phyloP scores from a whole-genome alignment of 2,113 vertebrate genomes.

The Calidris pygmaea region DNA sequence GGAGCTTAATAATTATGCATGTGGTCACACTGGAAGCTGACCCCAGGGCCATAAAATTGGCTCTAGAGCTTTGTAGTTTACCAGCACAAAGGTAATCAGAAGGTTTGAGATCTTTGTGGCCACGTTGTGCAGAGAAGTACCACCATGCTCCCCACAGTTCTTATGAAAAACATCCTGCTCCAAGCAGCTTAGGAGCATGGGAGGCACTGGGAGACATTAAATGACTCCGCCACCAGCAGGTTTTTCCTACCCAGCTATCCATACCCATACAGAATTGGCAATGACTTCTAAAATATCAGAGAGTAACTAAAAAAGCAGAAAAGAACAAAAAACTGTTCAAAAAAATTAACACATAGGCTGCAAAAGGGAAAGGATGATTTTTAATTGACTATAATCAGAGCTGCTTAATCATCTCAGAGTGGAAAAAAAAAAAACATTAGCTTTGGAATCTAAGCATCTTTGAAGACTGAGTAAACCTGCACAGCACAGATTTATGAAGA shows the following conservation, averaged over 20 bases:
- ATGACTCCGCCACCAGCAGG: not conserved
- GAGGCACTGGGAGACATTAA: not conserved
- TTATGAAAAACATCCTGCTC: not conserved
- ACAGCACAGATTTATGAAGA: not conserved
- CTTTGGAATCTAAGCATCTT: not conserved
- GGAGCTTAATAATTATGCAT: not conserved
- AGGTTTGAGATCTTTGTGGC: not conserved
- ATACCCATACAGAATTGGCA: not conserved
- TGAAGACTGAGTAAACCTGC: not conserved
- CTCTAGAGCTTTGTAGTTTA: not conserved
- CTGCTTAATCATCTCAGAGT: not conserved
- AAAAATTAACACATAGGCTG: not conserved
- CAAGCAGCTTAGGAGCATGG: not conserved
- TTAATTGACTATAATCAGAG: not conserved
- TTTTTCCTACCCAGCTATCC: not conserved
- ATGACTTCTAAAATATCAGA: not conserved
- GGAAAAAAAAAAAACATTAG: not conserved
- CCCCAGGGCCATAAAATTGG: not conserved
- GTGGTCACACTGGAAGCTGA: not conserved
- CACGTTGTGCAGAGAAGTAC: not conserved
- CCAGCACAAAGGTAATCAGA: not conserved
- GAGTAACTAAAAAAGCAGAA: not conserved
- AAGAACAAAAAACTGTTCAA: not conserved
- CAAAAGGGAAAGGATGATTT: not conserved
- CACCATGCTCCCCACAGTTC: not conserved